Percentiles rank a stretch among this genome's conserved stretches.
Conservation (phyloP, 2,113 vertebrate genomes). For the Anarhynchus alexandrinus region DNA sequence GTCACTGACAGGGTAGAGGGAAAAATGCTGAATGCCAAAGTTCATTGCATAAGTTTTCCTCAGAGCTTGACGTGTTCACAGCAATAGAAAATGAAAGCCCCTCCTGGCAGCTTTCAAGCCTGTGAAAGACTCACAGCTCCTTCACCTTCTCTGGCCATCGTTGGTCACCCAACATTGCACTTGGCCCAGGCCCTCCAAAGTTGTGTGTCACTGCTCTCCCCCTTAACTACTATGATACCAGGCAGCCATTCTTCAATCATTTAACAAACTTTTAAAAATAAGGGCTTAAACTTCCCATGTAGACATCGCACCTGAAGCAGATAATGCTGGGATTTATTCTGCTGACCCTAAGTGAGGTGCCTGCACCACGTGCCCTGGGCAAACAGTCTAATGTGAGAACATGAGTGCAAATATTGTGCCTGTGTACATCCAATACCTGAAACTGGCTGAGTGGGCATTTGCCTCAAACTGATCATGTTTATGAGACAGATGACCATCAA, state of each 20-base stretch:
- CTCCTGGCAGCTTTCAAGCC: neutral
- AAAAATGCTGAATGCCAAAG: neutral
- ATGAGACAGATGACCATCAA: neutral
- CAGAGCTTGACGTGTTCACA: neutral
- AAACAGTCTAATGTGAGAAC: neutral
- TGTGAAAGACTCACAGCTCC: neutral
- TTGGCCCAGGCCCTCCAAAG: too few species aligned
- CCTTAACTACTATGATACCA: neutral
- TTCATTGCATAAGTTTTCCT: neutral
- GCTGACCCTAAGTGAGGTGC: neutral
- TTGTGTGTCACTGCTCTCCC: neutral
- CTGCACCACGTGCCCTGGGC: neutral
- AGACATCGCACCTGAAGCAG: neutral
- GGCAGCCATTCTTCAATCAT: neutral
- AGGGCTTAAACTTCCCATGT: neutral
- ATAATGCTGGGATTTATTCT: neutral
- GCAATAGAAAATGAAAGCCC: neutral
- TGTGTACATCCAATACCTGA: neutral
- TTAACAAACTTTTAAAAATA: neutral
- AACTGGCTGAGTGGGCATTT: neutral
- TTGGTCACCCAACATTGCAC: neutral
- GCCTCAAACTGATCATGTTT: neutral
- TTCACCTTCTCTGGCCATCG: neutral
- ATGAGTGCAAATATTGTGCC: neutral
- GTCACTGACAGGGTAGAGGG: neutral